phyloP scores from a whole-genome alignment of 2,113 vertebrate species.

The Egretta garzetta region DNA sequence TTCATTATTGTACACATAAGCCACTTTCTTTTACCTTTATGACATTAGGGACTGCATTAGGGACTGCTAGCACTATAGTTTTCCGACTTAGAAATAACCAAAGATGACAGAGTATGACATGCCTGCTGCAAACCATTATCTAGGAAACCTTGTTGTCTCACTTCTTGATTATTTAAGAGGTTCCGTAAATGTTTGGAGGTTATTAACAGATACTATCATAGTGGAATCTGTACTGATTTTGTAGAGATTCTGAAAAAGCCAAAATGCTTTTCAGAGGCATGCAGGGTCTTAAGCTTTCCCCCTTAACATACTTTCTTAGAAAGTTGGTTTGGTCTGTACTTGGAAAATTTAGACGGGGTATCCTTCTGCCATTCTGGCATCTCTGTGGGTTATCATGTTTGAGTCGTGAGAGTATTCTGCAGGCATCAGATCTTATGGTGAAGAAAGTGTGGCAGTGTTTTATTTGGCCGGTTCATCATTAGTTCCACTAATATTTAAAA shows the following conservation, averaged over 20 bases:
- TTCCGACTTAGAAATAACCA: neutral
- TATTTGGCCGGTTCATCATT: neutral
- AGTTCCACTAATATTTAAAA: neutral
- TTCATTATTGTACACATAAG: neutral
- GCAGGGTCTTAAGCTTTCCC: neutral
- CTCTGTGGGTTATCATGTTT: neutral
- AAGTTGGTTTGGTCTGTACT: neutral
- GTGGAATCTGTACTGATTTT: neutral
- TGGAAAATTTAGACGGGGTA: neutral
- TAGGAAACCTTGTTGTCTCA: neutral
- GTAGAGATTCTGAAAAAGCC: neutral
- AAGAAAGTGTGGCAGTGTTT: neutral
- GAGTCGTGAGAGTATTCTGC: neutral
- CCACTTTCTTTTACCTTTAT: neutral
- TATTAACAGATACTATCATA: neutral
- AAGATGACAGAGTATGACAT: neutral
- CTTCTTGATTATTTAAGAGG: neutral
- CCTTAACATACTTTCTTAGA: neutral
- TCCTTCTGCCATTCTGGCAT: neutral
- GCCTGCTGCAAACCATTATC: neutral
- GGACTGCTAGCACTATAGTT: neutral
- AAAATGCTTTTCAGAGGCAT: neutral
- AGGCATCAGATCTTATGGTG: neutral
- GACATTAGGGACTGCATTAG: neutral
- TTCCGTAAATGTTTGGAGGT: neutral